These are phyloP conservation scores for Metopolophium dirhodum DNA, from an alignment of 1,140 invertebrate species.

Conservation along the genomic window DNA sequence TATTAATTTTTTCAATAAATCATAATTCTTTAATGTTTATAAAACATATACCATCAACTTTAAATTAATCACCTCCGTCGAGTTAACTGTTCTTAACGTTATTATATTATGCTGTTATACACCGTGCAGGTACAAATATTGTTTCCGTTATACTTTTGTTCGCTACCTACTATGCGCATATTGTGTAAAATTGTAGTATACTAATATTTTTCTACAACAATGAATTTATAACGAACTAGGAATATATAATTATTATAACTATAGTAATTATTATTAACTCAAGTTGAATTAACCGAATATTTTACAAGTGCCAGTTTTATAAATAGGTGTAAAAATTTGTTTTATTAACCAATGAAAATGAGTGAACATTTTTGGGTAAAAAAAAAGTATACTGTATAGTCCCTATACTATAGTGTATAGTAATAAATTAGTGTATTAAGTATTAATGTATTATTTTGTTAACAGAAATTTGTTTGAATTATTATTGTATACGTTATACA, in stretches of 20 bases:
- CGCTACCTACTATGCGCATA: background rate
- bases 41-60: background rate
- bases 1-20: background rate
- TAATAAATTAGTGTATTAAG: no score
- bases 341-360: no score
- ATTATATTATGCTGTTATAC: background rate
- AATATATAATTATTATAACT: background rate
- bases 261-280: background rate
- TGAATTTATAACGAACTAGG: background rate
- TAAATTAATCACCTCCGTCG: background rate
- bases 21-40: background rate
- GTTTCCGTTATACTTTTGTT: background rate
- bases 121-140: background rate
- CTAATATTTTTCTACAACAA: background rate
- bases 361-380: no score
- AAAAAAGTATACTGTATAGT: no score
- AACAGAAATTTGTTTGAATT: background rate
- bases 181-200: background rate
- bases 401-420: no score
- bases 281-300: background rate
- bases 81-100: background rate
- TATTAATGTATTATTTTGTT: background rate
- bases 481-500: no score
- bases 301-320: background rate
- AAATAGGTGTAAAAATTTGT: background rate